These are phyloP conservation scores for Coptotermes formosanus DNA, from an alignment of 1,140 invertebrate genomes.

Conservation along the genomic window DNA sequence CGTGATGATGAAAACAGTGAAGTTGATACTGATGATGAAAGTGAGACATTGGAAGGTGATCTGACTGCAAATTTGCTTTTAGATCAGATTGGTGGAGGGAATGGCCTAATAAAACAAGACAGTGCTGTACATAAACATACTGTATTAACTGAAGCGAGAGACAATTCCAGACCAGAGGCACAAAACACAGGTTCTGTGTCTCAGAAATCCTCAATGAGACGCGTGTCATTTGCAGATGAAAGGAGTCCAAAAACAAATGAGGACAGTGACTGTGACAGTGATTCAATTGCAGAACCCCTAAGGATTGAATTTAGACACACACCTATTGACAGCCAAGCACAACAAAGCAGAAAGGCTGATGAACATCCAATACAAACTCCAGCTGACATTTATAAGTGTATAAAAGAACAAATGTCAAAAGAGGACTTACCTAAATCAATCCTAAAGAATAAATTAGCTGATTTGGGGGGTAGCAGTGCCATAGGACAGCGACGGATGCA, in stretches of 20 bases:
- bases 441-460: neutral
- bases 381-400: neutral
- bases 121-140: neutral
- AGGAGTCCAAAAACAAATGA: neutral
- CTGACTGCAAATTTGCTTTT: neutral
- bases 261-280: neutral
- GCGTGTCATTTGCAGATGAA: neutral
- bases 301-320: neutral
- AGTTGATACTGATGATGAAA: neutral
- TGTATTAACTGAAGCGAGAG: neutral
- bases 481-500: neutral
- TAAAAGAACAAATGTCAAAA: neutral
- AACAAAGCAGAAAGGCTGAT: neutral
- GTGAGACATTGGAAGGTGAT: neutral
- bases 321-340: neutral
- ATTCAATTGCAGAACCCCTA: neutral
- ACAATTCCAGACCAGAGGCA: neutral
- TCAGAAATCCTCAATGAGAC: neutral
- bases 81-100: neutral
- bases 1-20: neutral
- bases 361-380: neutral
- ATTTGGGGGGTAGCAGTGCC: neutral
- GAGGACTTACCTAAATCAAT: neutral
- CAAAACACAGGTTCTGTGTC: neutral
- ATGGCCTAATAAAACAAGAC: neutral